phyloP scores from a whole-genome alignment of 2,113 vertebrate genomes.

The Microcebus ravelobensis region DNA sequence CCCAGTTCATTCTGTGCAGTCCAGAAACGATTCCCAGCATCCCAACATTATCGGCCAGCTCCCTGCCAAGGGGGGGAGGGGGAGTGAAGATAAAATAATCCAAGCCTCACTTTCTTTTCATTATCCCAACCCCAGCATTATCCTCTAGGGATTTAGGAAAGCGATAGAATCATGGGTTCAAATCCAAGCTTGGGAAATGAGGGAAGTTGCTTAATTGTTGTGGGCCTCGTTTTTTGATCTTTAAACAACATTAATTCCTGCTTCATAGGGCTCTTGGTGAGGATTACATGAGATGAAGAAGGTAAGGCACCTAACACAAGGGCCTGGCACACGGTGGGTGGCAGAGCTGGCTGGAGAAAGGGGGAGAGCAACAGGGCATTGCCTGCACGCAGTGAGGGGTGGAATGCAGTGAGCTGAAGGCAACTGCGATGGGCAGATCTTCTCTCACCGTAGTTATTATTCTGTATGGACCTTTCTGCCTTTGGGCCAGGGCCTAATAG shows the following conservation, averaged over 20 bases:
- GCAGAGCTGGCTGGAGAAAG: background rate
- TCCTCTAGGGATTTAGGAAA: background rate
- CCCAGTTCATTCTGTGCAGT: too few species aligned
- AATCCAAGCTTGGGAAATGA: background rate
- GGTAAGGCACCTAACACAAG: background rate
- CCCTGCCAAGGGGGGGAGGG: too few species aligned
- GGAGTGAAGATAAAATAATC: background rate
- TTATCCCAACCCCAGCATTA: background rate
- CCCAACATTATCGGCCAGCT: background rate
- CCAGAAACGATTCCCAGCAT: background rate
- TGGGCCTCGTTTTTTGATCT: background rate
- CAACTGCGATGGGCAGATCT: background rate
- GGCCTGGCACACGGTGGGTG: background rate
- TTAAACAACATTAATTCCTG: background rate
- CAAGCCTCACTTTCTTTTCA: background rate
- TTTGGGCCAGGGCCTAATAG: background rate
- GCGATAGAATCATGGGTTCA: background rate
- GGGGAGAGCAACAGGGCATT: accelerated
- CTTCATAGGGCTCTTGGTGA: background rate
- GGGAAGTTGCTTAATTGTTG: background rate
- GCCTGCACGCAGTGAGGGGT: background rate
- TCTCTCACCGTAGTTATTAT: background rate
- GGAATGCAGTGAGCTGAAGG: background rate
- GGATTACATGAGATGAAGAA: background rate
- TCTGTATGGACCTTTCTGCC: background rate